Conservation (phyloP, 2,113 vertebrate genomes). For the Mastomys coucha region DNA sequence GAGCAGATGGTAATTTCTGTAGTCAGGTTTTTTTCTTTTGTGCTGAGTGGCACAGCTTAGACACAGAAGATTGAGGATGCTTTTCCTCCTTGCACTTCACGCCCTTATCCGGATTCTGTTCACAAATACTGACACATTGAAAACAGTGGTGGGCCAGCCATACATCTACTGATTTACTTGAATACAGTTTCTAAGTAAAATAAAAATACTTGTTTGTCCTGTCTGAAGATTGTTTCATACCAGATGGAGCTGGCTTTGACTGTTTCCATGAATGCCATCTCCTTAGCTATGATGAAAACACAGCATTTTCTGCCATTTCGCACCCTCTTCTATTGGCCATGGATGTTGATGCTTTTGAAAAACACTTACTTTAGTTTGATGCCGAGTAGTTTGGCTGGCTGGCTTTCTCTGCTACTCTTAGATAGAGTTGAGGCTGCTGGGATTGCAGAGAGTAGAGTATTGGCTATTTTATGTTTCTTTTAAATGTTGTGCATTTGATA, state of each 20-base stretch:
- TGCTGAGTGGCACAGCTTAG: background rate
- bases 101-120: slow-evolving; percentile 5
- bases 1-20: background rate
- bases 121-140: slow-evolving; percentile 13
- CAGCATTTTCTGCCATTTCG: background rate
- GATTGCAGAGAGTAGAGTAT: background rate
- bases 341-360: slow-evolving; percentile 51
- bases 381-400: slow-evolving; percentile 34
- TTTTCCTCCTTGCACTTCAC: background rate
- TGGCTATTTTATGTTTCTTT: background rate
- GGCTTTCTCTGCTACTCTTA: slow-evolving; percentile 51
- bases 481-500: background rate
- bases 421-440: slow-evolving; percentile 35
- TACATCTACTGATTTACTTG: background rate
- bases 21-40: background rate
- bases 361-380: background rate
- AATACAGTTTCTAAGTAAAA: slow-evolving; percentile 20
- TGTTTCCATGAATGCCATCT: slow-evolving; percentile 22
- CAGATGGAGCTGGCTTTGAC: slow-evolving; percentile 49
- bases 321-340: background rate
- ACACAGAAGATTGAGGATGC: background rate
- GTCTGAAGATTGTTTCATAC: slow-evolving; percentile 13
- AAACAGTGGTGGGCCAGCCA: background rate
- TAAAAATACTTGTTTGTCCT: slow-evolving; percentile 53
- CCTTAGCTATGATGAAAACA: background rate